These are phyloP conservation scores for Anthopleura xanthogrammica DNA, from an alignment of 92 coral and sea anemone species.

Conservation along the genomic window DNA sequence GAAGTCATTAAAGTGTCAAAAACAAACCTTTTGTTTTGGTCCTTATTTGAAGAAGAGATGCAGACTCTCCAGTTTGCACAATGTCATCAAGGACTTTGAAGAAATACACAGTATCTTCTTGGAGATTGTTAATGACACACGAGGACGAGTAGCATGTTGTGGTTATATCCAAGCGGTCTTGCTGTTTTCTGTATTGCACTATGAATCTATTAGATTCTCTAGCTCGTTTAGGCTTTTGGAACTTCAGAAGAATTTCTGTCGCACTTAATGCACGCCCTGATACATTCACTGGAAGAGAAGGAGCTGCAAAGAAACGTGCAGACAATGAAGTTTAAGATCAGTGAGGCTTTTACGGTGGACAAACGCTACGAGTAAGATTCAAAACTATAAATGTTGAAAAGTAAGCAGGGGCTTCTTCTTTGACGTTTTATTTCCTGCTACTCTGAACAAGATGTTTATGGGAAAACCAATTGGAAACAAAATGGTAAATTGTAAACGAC, in stretches of 20 bases:
- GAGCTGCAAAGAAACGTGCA: conserved; percentile 5
- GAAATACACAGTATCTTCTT: conserved; percentile 11
- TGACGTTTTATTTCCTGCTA: too few species aligned
- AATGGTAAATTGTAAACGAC: too few species aligned
- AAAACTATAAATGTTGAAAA: too few species aligned
- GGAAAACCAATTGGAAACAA: background rate
- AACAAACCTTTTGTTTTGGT: too few species aligned
- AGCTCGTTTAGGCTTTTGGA: background rate
- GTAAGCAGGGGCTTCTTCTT: too few species aligned
- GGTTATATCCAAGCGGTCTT: background rate
- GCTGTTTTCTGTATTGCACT: background rate
- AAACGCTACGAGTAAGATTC: too few species aligned
- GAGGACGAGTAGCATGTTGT: conserved; percentile 13
- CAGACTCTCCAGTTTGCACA: conserved; percentile 5
- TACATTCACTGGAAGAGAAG: conserved; percentile 23
- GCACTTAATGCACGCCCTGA: conserved; percentile 15
- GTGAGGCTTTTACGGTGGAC: too few species aligned
- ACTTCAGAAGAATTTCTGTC: background rate
- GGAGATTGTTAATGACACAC: conserved; percentile 12
- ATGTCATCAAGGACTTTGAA: background rate
- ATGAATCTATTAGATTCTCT: background rate
- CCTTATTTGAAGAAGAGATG: too few species aligned
- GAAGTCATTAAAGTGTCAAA: too few species aligned
- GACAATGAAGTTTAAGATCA: too few species aligned
- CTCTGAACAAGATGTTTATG: too few species aligned